Base-by-base conservation (phyloP, 2,888 invertebrate species). In the Brachypalpus laphriformis region DNA sequence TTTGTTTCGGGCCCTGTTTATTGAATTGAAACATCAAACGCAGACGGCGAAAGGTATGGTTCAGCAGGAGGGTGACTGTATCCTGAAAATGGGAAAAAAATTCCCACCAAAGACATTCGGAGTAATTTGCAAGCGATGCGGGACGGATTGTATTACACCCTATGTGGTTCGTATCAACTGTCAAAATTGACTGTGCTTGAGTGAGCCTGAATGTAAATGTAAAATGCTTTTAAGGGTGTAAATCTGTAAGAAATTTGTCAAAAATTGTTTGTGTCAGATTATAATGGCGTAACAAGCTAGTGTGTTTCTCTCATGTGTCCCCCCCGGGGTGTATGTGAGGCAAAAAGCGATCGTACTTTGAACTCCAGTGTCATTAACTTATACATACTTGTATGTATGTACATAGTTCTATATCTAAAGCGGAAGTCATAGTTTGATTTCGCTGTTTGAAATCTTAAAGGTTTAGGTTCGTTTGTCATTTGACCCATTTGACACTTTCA, bases 21-120 rank as follows among this genome's bases (percentile, higher is more conserved):
- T 57, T 76, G n/a, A 57, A 75, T 66, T 66, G 75, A 49, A 66
- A 66, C 75, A 66, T 75, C 75, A 75, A 66, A 75, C 34, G 47
- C 45, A 45, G 40, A 18, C 25, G 5, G 18, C 40, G 22, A 28
- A 16, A 25, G 47, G 49, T 37, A 16, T 0, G 57, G 22, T n/a
- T 31, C 1, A 9, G 18, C 6, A 2, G 2, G 8, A 2, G 4
- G 14, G n/a, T 16, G 1, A 47, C 22, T 40, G 25, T 1, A 25
- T 25, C 25, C 5, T 14, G 8, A 18, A 42, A 9, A n/a, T n/a
- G n/a, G n/a, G n/a, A 20, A 22, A 65, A 8, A 66, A 51, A 47
- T n/a, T 34, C 20, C 9, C 20, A 11, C 16, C 37, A 57, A 16
- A 25, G 9, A 34, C 9, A 34, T 34, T 34, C 3, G 7, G 8